Evolutionary conservation across 2,113 vertebrate genomes (phyloP).

Genomic region (Ranitomeya variabilis): DNA sequence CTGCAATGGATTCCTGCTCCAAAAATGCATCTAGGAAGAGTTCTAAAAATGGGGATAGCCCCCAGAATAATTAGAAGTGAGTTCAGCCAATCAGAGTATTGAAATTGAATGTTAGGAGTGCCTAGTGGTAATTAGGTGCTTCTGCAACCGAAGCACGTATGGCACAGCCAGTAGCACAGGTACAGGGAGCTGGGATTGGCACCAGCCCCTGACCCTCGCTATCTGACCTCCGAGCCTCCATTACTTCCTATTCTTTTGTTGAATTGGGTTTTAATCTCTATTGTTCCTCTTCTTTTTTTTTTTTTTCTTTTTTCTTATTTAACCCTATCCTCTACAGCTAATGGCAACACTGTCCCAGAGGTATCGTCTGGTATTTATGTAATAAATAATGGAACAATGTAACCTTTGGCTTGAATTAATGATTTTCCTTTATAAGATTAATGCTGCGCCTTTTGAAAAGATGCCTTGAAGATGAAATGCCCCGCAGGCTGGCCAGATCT

Average conservation of each 20-base stretch:
- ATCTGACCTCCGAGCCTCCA: not conserved
- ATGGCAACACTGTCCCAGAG: not conserved
- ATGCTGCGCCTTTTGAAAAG: slow-evolving; percentile 24
- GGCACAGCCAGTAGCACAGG: too few species aligned
- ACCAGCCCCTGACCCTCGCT: too few species aligned
- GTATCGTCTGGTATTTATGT: not conserved
- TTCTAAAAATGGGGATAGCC: too few species aligned
- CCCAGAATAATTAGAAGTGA: too few species aligned
- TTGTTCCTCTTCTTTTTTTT: not conserved
- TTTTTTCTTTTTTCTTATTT: not conserved
- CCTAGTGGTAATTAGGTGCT: too few species aligned
- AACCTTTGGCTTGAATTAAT: slow-evolving; percentile 48
- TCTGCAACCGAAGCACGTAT: too few species aligned
- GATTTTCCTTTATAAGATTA: slow-evolving; percentile 49
- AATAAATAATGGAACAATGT: slow-evolving; percentile 24
- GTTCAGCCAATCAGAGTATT: too few species aligned
- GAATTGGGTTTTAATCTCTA: not conserved
- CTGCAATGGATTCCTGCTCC: too few species aligned
- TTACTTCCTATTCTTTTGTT: not conserved
- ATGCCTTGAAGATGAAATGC: not conserved
- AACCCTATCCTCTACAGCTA: not conserved
- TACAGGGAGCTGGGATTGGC: too few species aligned
- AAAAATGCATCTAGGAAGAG: too few species aligned
- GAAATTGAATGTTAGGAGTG: too few species aligned
- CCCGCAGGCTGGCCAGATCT: not conserved